Evolutionary conservation across 2,797 vertebrate genomes (phyloP), one percentile per base, ranked within the genome.

Genomic region (Hephaestus fuliginosus): DNA sequence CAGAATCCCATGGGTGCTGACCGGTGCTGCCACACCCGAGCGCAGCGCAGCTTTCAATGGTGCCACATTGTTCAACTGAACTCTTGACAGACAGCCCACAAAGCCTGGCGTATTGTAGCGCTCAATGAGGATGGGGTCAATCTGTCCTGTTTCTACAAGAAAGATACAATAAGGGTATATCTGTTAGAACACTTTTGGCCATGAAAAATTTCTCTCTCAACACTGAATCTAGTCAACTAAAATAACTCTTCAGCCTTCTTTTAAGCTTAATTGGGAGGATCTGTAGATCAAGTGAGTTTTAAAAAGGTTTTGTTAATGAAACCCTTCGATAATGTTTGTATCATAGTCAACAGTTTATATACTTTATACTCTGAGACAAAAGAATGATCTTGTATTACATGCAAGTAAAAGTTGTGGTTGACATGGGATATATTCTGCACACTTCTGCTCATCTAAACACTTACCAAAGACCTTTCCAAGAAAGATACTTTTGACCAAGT

Each of bases 91-190:
- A 86, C 98, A 99, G 80, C 98, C 98, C 20, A 97, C 97, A 64
- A 99, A 99, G 64, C 98, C 98, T 0, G 98, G 98, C 0, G 97
- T 98, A 93, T 97, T 99, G 92, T 99, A 99, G 70, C 96, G 96
- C 88, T 97, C 97, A 5, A 99, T 99, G 3, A 96, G 85, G 73
- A 99, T 95, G 36, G 95, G 96, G 89, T 99, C 98, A 2, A 99
- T 97, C 92, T 96, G 97, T 33, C 98, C 98, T 0, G 97, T 98
- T 94, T 99, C 98, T 99, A 17, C 7, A 73, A 68, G 5, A 66
- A n/a, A 75, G 1, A 74, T 0, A 78, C 13, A 67, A 2, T 5
- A 10, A 57, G 0, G 7, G 8, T 17, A 64, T 20, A 51, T 39
- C 30, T 25, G 18, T 11, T 28, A 18, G 1, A 8, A 61, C 30